Evolutionary conservation across 2,888 invertebrate species (phyloP).

Genomic region (Cheiracanthium punctorium): DNA sequence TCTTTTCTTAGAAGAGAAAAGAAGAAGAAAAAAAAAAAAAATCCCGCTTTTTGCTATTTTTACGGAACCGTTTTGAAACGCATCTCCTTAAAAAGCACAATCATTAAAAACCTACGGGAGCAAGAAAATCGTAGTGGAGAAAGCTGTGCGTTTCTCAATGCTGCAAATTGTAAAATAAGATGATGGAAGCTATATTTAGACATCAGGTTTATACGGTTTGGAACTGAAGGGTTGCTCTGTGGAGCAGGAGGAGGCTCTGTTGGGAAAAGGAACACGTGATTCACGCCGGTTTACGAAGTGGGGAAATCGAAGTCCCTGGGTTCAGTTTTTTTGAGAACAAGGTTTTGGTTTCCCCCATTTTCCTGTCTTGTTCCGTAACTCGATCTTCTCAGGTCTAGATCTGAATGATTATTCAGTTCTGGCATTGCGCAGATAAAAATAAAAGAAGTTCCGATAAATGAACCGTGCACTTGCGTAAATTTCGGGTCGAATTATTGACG

Average conservation of each 20-base stretch:
- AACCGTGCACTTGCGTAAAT: no score
- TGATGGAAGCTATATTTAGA: slow-evolving; percentile 56
- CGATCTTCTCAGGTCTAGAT: background rate
- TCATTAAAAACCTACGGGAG: background rate
- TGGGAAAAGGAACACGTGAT: slow-evolving; percentile 59
- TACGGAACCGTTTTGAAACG: background rate
- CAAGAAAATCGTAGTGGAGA: background rate
- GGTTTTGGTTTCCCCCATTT: background rate
- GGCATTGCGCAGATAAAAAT: no score
- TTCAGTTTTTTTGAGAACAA: slow-evolving; percentile 12
- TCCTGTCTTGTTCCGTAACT: background rate
- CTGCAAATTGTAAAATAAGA: slow-evolving; percentile 55
- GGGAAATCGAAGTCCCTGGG: slow-evolving; percentile 14
- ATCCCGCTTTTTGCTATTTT: background rate
- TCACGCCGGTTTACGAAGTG: slow-evolving; percentile 47
- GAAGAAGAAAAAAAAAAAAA: background rate
- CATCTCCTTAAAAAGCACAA: background rate
- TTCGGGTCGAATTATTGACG: no score
- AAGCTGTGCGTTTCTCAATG: slow-evolving; percentile 42
- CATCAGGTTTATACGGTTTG: slow-evolving; percentile 15
- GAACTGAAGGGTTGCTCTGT: slow-evolving; percentile 48
- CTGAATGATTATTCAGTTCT: background rate
- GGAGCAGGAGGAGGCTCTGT: slow-evolving; percentile 21
- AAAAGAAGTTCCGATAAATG: no score
- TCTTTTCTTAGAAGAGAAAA: background rate